Base-by-base conservation (phyloP, 2,888 invertebrate species). In the Drosophila rellima region DNA sequence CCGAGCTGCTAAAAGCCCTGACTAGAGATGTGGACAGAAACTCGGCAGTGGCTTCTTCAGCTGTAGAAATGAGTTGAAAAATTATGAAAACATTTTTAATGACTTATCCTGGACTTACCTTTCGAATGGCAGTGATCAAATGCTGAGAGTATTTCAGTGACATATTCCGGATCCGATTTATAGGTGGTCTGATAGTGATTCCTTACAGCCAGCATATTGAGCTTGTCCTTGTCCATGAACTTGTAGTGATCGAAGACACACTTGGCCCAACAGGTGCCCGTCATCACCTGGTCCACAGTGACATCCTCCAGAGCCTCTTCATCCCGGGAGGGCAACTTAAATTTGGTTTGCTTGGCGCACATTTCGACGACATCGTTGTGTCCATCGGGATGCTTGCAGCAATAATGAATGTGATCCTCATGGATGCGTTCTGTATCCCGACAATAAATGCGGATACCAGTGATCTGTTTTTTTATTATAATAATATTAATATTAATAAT, bases 351-450 rank as follows among this genome's bases (percentile, higher is more conserved):
- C 29, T 65, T 59, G 20, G 90, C 81, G 23, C 89, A 89, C 35
- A 40, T 39, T 20, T 88, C 82, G 10, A 74, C 82, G 2, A 89
- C 60, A 0, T 80, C 82, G 13, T 89, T 76, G 13, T 87, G 90
- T 0, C 90, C 89, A 42, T 90, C 89, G 0, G 90, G 90, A 76
- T 89, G 89, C 33, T 79, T 68, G 57, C 89, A 89, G 59, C 89
- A 90, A n/a, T 56, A 67, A 23, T 90, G 88, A 13, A 89, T 89
- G 31, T 85, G 82, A 47, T 89, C 81, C 73, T 89, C 90, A 35
- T 80, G 86, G 2, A 90, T 70, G 4, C 72, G 70, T 20, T 88
- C 78, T 52, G 76, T 60, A 40, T 82, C 70, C 0, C 70, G 64
- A 20, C 90, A 89, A 8, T 77, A 57, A 2, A 72, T 54, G 1